Conservation (phyloP, 2,888 invertebrate genomes). For the Reticulitermes lucifugus region DNA sequence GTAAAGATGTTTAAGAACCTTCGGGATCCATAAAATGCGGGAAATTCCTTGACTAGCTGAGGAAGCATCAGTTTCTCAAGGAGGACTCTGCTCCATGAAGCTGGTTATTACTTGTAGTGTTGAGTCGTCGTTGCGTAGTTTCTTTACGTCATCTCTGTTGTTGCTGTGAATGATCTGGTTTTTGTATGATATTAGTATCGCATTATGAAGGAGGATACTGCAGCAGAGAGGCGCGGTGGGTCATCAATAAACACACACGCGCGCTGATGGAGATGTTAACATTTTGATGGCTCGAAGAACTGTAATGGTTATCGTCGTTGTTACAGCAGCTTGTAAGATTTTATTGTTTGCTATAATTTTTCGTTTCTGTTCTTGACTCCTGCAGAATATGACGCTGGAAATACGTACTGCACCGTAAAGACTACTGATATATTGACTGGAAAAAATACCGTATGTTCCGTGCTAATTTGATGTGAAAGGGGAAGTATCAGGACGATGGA, state of each 20-base stretch:
- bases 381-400: too few relatives aligned
- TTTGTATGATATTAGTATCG: slow-evolving; percentile 3
- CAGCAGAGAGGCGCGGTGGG: not conserved
- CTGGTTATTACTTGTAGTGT: too few relatives aligned
- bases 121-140: not conserved
- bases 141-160: not conserved
- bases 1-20: too few relatives aligned
- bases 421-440: not conserved
- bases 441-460: not conserved
- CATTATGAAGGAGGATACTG: not conserved
- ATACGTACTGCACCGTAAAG: too few relatives aligned
- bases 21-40: too few relatives aligned
- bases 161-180: not conserved
- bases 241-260: slow-evolving; percentile 29
- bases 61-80: too few relatives aligned
- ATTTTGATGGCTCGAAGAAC: slow-evolving; percentile 30
- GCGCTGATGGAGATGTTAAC: slow-evolving; percentile 30
- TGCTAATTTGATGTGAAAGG: too few relatives aligned
- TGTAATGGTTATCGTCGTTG: slow-evolving; percentile 21
- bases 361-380: not conserved
- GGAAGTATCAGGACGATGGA: too few relatives aligned
- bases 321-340: slow-evolving; percentile 35
- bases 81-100: too few relatives aligned
- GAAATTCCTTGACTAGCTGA: too few relatives aligned
- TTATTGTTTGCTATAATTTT: slow-evolving; percentile 38